Evolutionary conservation across 2,113 vertebrate genomes (phyloP).

Genomic region (Lichenostomus cassidix): DNA sequence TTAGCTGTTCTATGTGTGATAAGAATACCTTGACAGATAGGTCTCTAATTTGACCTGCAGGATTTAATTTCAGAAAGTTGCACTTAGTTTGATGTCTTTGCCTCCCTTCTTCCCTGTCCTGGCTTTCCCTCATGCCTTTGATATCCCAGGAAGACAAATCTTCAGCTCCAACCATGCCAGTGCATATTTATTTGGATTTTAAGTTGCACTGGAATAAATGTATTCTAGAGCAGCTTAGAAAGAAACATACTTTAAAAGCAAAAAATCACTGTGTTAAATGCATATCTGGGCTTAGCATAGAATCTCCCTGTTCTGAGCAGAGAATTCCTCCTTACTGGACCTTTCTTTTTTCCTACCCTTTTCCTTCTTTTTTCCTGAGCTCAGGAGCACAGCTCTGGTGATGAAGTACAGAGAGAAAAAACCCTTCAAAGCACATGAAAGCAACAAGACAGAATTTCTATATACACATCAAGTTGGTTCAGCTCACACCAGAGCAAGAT

Average conservation of each 20-base stretch:
- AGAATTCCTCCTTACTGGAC: background rate
- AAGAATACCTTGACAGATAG: conserved; percentile 19
- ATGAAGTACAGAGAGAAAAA: background rate
- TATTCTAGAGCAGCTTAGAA: background rate
- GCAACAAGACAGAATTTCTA: background rate
- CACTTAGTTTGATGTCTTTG: background rate
- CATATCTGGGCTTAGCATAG: background rate
- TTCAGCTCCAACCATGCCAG: background rate
- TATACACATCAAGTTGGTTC: background rate
- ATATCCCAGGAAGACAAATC: background rate
- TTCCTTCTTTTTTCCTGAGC: background rate
- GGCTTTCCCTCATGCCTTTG: background rate
- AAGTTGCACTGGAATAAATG: background rate
- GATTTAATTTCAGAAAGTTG: background rate
- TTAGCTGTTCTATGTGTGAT: conserved; percentile 7
- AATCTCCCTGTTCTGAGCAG: background rate
- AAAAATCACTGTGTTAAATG: background rate
- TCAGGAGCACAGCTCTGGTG: background rate
- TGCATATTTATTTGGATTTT: background rate
- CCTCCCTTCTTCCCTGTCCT: background rate
- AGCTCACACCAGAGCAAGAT: background rate
- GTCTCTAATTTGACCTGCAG: conserved; percentile 29
- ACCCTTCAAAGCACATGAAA: background rate
- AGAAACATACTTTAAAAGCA: background rate
- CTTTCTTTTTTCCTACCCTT: background rate